Base-by-base conservation (phyloP, 2,888 invertebrate species). In the Drosophila recens region DNA sequence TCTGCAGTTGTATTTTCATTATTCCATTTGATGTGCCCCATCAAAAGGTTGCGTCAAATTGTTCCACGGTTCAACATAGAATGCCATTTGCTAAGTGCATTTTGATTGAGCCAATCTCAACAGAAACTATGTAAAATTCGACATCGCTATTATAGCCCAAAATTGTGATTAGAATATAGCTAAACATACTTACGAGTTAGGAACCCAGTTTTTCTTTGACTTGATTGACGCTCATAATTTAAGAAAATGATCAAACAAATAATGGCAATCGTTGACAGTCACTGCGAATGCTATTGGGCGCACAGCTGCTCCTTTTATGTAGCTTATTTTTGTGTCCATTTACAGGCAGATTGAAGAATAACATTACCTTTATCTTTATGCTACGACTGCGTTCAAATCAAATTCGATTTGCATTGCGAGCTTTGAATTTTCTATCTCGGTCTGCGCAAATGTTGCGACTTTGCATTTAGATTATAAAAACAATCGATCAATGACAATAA, bases 1-100 rank as follows among this genome's bases (percentile, higher is more conserved):
- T 75, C 63, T 79, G 77, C 67, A 62, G 43, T 79, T 75, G 75
- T 79, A 71, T 77, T 75, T 75, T 67, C 71, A 59, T 79, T 79
- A 66, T 63, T 63, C 17, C 63, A 51, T 54, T 40, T 42, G 43
- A 43, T 72, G 48, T 56, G 73, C 46, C 36, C 42, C 61, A 74
- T 56, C 56, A 48, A 53, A 56, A 51, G 45, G 33, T 75, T 63
- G 71, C 64, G 45, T 59, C 79, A 67, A 70, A 72, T 67, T 63
- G 63, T 34, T 46, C 23, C 34, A 46, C 42, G 30, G 17, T 20
- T 56, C 43, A 34, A 48, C 36, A 11, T 17, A 17, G 53, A 34
- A 38, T 65, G 27, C 33, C 57, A 38, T 53, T 72, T 53, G 52
- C n/a, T 52, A 38, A 52, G 23, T 52, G 38, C 52, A 52, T 23